Evolutionary conservation across 37 sponge, comb jelly and placozoan species (phyloP), one percentile per base, ranked within the genome.

Genomic region (Halisarca cf. caerulea): DNA sequence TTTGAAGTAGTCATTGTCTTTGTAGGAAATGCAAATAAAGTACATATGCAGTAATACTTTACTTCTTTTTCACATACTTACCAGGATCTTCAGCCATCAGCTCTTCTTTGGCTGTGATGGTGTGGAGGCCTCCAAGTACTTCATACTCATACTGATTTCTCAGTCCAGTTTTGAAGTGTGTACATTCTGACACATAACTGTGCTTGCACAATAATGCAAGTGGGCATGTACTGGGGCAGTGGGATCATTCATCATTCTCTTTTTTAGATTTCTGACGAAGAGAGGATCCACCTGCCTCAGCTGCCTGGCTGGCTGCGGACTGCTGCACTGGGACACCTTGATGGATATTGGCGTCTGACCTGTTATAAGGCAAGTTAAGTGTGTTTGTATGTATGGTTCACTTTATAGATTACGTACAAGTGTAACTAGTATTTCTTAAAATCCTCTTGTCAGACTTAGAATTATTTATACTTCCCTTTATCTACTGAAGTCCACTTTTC

Each of bases 101-200:
- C 1, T 81, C 45, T 15, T 32, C 1, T 64, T 72, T 81, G 18
- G 78, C 74, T 39, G 38, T 69, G 2, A 35, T 1, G 33, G 55
- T 88, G 55, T 88, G 88, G n/a, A 78, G 45, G 8, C 88, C 88
- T n/a, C 88, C 88, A 14, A 82, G 62, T 20, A 88, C 83, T 34
- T 88, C 88, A 41, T 88, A 88, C 54, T 88, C 47, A 54, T 82
- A 88, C 9, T 82, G 83, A 80, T 74, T 59, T 14, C 59, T 74
- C 33, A 41, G 55, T 20, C 54, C 60, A 3, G 15, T 58, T 53
- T 86, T 69, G 47, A 78, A 90, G 15, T 28, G 53, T 21, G 17
- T 57, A 1, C 1, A n/a, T 1, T 8, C 60, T 21, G 21, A 41
- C 0, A 89, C 64, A 71, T 41, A 47, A 14, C 11, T 47, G 9